Conservation (phyloP, 2,888 invertebrate genomes). For the Oeneis ivallda region DNA sequence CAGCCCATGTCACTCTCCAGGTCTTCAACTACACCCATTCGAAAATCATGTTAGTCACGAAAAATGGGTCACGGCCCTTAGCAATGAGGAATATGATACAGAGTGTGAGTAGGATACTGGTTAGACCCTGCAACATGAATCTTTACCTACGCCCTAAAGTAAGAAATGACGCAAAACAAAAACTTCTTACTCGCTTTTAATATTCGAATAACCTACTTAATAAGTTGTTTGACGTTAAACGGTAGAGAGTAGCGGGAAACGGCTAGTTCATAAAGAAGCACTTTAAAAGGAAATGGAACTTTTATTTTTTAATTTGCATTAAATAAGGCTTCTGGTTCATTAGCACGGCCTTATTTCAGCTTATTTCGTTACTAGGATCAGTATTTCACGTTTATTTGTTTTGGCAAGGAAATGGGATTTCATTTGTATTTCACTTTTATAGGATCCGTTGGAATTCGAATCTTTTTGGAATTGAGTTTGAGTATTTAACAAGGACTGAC, state of each 20-base stretch:
- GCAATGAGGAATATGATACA: no score
- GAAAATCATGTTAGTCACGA: no score
- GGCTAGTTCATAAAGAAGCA: not conserved
- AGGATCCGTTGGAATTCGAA: not conserved
- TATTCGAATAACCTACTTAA: no score
- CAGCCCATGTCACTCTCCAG: no score
- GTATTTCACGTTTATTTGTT: slow-evolving; percentile 26
- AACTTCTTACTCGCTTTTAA: no score
- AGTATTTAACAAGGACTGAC: not conserved
- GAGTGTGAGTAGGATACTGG: no score
- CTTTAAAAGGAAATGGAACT: not conserved
- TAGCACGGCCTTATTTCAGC: not conserved
- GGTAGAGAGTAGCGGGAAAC: not conserved
- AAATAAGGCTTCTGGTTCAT: not conserved
- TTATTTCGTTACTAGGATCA: not conserved
- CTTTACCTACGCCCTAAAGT: no score
- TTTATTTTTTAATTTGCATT: not conserved
- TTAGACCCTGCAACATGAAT: no score
- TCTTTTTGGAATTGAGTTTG: slow-evolving; percentile 3
- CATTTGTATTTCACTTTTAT: slow-evolving; percentile 12
- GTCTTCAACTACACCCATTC: no score
- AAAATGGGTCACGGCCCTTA: no score
- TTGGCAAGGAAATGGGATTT: slow-evolving; percentile 22
- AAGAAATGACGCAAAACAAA: no score
- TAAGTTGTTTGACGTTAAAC: no score